Evolutionary conservation across 2,888 invertebrate species (phyloP).

Genomic region (Synanthedon vespiformis): DNA sequence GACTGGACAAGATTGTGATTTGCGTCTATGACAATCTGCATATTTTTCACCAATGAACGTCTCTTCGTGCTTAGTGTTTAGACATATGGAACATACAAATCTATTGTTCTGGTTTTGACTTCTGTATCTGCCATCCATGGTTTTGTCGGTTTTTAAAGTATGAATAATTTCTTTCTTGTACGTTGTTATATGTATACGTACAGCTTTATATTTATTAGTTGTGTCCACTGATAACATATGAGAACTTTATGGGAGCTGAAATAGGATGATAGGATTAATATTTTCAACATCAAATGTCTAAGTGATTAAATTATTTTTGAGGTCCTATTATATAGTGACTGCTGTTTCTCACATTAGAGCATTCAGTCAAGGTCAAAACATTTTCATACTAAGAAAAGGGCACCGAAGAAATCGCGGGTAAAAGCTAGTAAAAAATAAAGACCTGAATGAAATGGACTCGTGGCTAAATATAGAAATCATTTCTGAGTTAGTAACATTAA

Average conservation of each 20-base stretch:
- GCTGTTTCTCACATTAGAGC: too few species aligned
- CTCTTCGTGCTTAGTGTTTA: constrained; percentile 18
- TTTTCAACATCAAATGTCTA: too few species aligned
- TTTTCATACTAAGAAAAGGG: too few species aligned
- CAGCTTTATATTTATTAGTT: constrained; percentile 16
- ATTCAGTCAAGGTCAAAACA: too few species aligned
- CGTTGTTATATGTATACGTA: constrained; percentile 40
- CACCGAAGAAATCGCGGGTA: too few species aligned
- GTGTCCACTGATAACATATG: constrained; percentile 33
- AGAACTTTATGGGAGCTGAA: constrained; percentile 2
- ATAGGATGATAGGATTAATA: too few species aligned
- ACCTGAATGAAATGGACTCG: too few species aligned
- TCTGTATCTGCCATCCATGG: constrained; percentile 9
- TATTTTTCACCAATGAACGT: constrained; percentile 7
- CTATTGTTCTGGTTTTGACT: constrained; percentile 14
- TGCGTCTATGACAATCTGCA: constrained; percentile 12
- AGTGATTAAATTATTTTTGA: too few species aligned
- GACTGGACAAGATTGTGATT: constrained; percentile 24
- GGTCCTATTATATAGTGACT: too few species aligned
- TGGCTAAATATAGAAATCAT: too few species aligned
- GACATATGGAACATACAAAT: constrained; percentile 42
- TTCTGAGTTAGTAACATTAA: too few species aligned
- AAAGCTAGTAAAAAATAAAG: too few species aligned
- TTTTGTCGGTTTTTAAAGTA: constrained; percentile 1
- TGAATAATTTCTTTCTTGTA: constrained; percentile 17